These are phyloP conservation scores for Plebejus anna DNA, from an alignment of 2,888 invertebrate genomes.

Conservation along the genomic window DNA sequence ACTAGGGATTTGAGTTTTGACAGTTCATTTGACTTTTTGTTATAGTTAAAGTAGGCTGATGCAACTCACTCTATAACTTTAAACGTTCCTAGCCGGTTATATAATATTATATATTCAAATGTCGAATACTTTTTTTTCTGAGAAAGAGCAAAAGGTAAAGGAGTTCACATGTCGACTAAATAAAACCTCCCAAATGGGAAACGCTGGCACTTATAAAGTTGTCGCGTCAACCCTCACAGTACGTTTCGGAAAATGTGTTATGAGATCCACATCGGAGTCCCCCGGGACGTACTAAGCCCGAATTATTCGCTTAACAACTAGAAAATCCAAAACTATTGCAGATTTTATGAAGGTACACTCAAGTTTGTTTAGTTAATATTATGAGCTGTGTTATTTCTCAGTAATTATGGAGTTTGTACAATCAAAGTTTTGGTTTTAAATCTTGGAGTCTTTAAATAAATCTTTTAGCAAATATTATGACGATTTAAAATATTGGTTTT, in stretches of 20 bases:
- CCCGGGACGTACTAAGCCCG: slow-evolving; percentile 52
- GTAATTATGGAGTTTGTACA: neutral
- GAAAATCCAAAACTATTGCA: slow-evolving; percentile 51
- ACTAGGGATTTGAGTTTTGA: too few species aligned
- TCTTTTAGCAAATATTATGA: neutral
- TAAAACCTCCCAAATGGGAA: slow-evolving; percentile 25
- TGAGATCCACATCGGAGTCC: slow-evolving; percentile 49
- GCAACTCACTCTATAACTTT: too few species aligned
- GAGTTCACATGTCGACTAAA: neutral
- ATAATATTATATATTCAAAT: neutral
- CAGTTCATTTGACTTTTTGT: too few species aligned
- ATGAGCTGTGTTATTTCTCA: neutral
- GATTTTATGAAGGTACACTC: neutral
- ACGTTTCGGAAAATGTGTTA: slow-evolving; percentile 40
- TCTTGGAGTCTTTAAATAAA: too few species aligned
- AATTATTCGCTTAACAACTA: slow-evolving; percentile 67
- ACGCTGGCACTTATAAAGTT: slow-evolving; percentile 31
- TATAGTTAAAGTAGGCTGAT: too few species aligned
- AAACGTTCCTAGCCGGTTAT: too few species aligned
- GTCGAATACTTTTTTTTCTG: neutral
- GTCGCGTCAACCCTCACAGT: slow-evolving; percentile 33
- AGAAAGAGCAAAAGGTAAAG: neutral
- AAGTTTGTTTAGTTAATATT: neutral
- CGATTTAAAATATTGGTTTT: neutral
- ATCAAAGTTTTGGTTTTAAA: neutral